These are phyloP conservation scores for Drosophila putrida DNA, from an alignment of 2,888 invertebrate genomes.

Conservation along the genomic window DNA sequence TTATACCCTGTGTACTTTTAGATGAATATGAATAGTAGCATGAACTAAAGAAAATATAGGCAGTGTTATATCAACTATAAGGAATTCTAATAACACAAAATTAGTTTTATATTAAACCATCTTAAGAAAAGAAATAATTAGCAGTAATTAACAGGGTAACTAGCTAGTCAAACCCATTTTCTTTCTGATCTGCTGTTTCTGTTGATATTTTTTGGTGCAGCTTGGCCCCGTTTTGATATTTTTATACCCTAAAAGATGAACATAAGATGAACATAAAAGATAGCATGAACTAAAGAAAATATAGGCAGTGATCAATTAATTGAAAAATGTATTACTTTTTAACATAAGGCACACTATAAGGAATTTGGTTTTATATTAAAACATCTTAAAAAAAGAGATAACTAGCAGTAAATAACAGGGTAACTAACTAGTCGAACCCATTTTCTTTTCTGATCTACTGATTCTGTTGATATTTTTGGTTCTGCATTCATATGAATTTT, in stretches of 20 bases:
- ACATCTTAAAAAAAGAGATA: no score
- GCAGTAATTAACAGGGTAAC: neutral
- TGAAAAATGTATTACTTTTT: no score
- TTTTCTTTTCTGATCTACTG: neutral
- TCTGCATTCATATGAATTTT: constrained; percentile 5
- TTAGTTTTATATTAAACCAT: no score
- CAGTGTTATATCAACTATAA: no score
- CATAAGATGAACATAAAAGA: neutral
- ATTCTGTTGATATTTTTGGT: constrained; percentile 7
- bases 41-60: neutral
- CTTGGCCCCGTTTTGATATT: constrained; percentile 5
- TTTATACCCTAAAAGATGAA: neutral
- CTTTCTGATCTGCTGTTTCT: neutral
- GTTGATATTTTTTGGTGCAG: constrained; percentile 26
- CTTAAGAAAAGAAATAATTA: no score
- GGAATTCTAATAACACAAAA: no score
- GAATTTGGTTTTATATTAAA: no score
- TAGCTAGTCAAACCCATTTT: neutral
- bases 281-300: neutral
- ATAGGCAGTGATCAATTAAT: no score
- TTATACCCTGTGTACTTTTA: neutral
- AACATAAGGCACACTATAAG: no score
- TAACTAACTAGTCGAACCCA: neutral
- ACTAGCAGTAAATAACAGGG: neutral
- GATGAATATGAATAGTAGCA: neutral